Conservation (phyloP, 2,113 vertebrate species). For the Hippocampus guttulatus region DNA sequence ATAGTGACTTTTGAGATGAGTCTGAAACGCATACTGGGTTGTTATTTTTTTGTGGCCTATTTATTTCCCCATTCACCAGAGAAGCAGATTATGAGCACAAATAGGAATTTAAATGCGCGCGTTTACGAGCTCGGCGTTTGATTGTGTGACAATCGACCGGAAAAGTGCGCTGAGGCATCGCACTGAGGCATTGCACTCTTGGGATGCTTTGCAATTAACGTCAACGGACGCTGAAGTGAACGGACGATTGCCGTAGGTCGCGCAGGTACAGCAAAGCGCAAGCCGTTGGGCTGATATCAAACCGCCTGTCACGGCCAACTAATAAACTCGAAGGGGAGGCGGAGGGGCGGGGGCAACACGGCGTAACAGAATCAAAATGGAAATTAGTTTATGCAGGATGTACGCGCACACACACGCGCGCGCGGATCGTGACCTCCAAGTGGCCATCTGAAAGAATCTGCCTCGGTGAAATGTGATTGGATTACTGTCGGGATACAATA, state of each 20-base stretch:
- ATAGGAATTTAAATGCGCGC: background rate
- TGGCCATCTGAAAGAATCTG: slow-evolving; percentile 45
- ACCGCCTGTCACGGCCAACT: slow-evolving; percentile 55
- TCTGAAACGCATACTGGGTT: no score
- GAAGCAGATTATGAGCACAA: background rate
- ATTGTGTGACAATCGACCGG: background rate
- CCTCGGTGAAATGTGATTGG: slow-evolving; percentile 37
- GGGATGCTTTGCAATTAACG: background rate
- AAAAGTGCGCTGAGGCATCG: background rate
- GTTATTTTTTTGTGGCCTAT: no score
- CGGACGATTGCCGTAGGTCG: background rate
- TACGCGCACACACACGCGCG: background rate
- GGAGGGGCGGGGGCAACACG: background rate
- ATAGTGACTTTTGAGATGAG: background rate
- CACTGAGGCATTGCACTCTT: background rate
- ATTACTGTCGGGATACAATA: slow-evolving; percentile 45
- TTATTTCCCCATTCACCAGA: no score
- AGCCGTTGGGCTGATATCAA: slow-evolving; percentile 41
- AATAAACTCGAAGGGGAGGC: slow-evolving; percentile 34
- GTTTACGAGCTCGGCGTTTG: background rate
- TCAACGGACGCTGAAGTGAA: background rate
- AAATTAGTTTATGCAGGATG: slow-evolving; percentile 28
- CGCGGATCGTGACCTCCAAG: slow-evolving; percentile 30
- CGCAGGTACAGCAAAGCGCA: background rate
- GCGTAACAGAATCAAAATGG: slow-evolving; percentile 14